phyloP scores from a whole-genome alignment of 2,888 invertebrate genomes.

The Drosophila incognita region DNA sequence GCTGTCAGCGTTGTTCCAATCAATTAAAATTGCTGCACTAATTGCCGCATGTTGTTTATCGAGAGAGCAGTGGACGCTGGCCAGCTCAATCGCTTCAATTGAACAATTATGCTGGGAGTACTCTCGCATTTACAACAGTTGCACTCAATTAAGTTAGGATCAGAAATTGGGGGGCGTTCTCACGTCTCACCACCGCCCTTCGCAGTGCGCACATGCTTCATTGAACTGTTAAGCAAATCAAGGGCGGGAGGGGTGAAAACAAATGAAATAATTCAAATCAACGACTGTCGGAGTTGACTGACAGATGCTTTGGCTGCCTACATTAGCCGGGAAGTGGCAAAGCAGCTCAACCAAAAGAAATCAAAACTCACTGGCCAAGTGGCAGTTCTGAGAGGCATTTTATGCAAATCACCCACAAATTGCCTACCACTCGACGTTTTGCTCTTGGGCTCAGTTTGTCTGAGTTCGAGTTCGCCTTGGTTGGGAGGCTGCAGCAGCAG shows the following conservation, averaged over 20 bases:
- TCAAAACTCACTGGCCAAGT: slow-evolving; percentile 39
- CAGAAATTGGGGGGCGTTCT: neutral
- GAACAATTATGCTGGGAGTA: slow-evolving; percentile 62
- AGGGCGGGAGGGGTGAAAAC: slow-evolving; percentile 36
- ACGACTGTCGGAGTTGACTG: slow-evolving; percentile 16
- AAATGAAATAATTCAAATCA: slow-evolving; percentile 63
- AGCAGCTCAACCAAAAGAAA: slow-evolving; percentile 38
- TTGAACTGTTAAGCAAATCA: slow-evolving; percentile 54
- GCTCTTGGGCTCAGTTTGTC: neutral
- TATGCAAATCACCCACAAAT: slow-evolving; percentile 76
- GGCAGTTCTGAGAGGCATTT: slow-evolving; percentile 41
- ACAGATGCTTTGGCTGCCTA: slow-evolving; percentile 1
- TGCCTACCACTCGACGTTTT: slow-evolving; percentile 44
- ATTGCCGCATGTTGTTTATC: slow-evolving; percentile 69
- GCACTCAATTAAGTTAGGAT: slow-evolving; percentile 68
- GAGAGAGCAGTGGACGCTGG: slow-evolving; percentile 2
- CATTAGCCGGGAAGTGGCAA: slow-evolving; percentile 32
- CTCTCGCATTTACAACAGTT: slow-evolving; percentile 40
- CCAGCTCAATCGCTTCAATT: slow-evolving; percentile 68
- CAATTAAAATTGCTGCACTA: slow-evolving; percentile 71
- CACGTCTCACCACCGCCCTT: neutral
- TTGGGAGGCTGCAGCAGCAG: slow-evolving; percentile 30
- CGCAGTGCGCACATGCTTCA: slow-evolving; percentile 35
- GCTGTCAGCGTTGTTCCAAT: slow-evolving; percentile 45
- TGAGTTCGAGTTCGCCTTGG: neutral